These are phyloP conservation scores for Hermatobates lingyangjiaoensis DNA, from an alignment of 1,140 invertebrate species.

Conservation along the genomic window DNA sequence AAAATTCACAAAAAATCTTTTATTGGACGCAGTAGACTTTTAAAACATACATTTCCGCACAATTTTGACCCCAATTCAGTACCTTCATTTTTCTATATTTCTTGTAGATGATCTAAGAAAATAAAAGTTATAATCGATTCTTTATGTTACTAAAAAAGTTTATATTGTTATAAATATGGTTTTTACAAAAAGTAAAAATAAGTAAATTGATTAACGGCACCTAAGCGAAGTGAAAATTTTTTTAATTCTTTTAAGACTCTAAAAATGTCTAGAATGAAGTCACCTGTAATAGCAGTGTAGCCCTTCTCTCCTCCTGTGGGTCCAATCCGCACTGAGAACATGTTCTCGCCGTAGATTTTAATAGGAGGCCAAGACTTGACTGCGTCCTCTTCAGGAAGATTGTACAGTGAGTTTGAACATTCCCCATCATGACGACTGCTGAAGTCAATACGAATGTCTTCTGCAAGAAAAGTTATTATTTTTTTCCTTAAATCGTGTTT, in stretches of 20 bases:
- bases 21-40: no score
- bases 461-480: constrained; percentile 24
- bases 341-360: constrained; percentile 35
- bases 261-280: no score
- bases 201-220: not conserved
- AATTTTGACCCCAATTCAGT: no score
- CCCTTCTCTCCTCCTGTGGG: constrained; percentile 62
- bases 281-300: constrained; percentile 62
- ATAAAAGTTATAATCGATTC: no score
- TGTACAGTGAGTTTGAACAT: constrained; percentile 28
- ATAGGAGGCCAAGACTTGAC: constrained; percentile 44
- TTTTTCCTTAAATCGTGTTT: no score
- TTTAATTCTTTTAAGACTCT: no score
- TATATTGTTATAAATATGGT: not conserved
- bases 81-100: no score
- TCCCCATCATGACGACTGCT: constrained; percentile 30
- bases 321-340: constrained; percentile 58
- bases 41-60: no score
- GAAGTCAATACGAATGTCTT: constrained; percentile 58
- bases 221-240: no score
- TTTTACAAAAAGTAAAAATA: not conserved
- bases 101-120: no score
- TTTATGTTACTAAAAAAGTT: not conserved
- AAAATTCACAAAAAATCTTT: no score
- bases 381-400: constrained; percentile 28